Percentiles rank a stretch among this genome's conserved stretches.
phyloP scores from a whole-genome alignment of 2,888 invertebrate species.

The Trileptium ribeirensis region DNA sequence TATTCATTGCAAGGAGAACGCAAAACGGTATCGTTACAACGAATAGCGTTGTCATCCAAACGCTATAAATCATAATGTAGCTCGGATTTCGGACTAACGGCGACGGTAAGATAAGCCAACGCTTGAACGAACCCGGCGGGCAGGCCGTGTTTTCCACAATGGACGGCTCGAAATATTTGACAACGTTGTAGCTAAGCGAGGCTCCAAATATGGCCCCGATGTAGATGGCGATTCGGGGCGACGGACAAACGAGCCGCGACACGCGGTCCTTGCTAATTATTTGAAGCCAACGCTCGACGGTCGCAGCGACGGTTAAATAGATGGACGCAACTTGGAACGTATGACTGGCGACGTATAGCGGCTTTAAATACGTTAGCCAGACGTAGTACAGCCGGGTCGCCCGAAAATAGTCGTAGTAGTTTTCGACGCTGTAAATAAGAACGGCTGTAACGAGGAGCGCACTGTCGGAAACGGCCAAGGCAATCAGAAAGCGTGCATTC shows the following conservation, averaged over 20 bases:
- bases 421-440: neutral
- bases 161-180: conserved; percentile 46
- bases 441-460: neutral
- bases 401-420: neutral
- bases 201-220: neutral
- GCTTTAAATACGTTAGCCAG: conserved; percentile 8
- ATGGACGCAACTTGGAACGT: conserved; percentile 42
- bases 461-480: conserved; percentile 10
- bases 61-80: conserved; percentile 66
- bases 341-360: conserved; percentile 44
- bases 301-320: conserved; percentile 41
- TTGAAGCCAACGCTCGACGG: conserved; percentile 45
- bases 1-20: conserved; percentile 59
- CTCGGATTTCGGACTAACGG: neutral
- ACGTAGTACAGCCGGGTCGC: neutral
- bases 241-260: neutral
- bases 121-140: neutral
- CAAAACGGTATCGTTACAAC: conserved; percentile 87
- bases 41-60: conserved; percentile 86
- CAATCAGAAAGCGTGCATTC: neutral
- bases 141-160: conserved; percentile 26
- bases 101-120: neutral
- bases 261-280: conserved; percentile 39
- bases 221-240: neutral
- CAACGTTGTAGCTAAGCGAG: conserved; percentile 42